Evolutionary conservation across 2,888 invertebrate species (phyloP).

Genomic region (Thyatira batis): DNA sequence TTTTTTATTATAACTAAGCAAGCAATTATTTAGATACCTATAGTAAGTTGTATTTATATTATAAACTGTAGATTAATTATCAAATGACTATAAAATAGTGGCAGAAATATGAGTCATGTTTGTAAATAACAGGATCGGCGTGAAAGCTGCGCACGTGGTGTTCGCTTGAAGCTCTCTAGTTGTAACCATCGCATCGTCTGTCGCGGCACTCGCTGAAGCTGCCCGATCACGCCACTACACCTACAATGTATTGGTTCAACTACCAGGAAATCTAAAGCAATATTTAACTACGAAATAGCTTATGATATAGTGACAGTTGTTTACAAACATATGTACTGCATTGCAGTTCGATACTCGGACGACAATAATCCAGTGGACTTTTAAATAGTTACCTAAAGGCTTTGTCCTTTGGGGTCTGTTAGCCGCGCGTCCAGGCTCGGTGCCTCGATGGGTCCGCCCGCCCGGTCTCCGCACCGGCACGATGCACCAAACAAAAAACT

Average conservation of each 20-base stretch:
- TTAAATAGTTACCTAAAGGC: slow-evolving; percentile 78
- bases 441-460: slow-evolving; percentile 66
- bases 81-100: neutral
- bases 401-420: slow-evolving; percentile 71
- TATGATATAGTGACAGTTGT: slow-evolving; percentile 38
- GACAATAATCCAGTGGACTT: slow-evolving; percentile 28
- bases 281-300: slow-evolving; percentile 21
- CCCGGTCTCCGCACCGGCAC: slow-evolving; percentile 75
- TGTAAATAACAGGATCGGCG: slow-evolving; percentile 7
- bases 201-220: neutral
- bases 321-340: slow-evolving; percentile 48
- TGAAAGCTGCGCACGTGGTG: slow-evolving; percentile 6
- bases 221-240: neutral
- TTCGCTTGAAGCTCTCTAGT: neutral
- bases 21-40: neutral
- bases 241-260: neutral
- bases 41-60: neutral
- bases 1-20: neutral
- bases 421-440: slow-evolving; percentile 71
- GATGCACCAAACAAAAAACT: slow-evolving; percentile 82
- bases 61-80: neutral
- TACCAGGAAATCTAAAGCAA: slow-evolving; percentile 17
- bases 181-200: neutral
- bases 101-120: slow-evolving; percentile 1
- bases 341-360: slow-evolving; percentile 40